Conservation (phyloP, 2,888 invertebrate genomes). For the Melanostoma mellinum region DNA sequence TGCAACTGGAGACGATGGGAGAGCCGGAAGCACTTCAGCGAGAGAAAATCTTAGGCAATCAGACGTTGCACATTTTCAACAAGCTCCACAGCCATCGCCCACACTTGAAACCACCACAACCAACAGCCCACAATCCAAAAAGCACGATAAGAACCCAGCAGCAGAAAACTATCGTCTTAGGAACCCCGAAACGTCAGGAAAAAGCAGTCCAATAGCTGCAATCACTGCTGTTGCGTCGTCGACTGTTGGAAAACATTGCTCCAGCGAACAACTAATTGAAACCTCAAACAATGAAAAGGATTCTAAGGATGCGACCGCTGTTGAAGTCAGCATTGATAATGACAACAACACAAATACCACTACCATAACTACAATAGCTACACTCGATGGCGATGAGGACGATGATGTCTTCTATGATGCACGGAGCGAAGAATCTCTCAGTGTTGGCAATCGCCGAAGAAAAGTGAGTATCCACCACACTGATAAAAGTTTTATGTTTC, state of each 20-base stretch:
- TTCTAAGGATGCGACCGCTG: conserved; percentile 45
- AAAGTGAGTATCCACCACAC: conserved; percentile 41
- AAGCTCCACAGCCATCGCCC: conserved; percentile 77
- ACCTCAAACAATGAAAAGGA: conserved; percentile 64
- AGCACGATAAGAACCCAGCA: conserved; percentile 37
- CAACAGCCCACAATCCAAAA: conserved; percentile 34
- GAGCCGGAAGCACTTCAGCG: conserved; percentile 33
- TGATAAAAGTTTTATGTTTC: background rate
- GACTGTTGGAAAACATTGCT: conserved; percentile 44
- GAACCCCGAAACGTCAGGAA: conserved; percentile 56
- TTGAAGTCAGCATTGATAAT: conserved; percentile 47
- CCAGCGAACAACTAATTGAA: conserved; percentile 64
- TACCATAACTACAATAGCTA: conserved; percentile 56
- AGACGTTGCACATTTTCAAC: conserved; percentile 59
- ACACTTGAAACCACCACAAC: conserved; percentile 75
- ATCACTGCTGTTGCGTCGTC: conserved; percentile 29
- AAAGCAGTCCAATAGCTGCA: conserved; percentile 62
- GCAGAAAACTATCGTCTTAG: conserved; percentile 52
- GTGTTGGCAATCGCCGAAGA: conserved; percentile 63
- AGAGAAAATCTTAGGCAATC: conserved; percentile 67
- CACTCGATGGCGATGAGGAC: conserved; percentile 76
- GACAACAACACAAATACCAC: conserved; percentile 41
- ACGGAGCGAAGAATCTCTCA: conserved; percentile 78
- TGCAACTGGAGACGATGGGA: conserved; percentile 33
- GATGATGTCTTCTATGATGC: conserved; percentile 81